Evolutionary conservation across 2,113 vertebrate genomes (phyloP).

Genomic region (Drymodes brunneopygia): DNA sequence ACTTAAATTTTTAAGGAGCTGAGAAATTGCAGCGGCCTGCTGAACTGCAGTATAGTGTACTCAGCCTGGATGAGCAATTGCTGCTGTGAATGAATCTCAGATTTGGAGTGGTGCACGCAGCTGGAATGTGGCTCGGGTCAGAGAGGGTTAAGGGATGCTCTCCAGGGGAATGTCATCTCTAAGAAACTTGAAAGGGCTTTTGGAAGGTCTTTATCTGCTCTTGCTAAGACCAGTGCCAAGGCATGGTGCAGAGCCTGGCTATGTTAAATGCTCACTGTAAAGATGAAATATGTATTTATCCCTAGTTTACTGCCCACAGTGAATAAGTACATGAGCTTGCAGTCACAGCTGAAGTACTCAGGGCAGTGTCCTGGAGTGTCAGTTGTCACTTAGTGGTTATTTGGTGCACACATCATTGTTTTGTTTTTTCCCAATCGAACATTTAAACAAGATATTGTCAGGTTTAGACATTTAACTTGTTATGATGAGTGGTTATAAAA

Average conservation of each 20-base stretch:
- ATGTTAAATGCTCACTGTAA: neutral
- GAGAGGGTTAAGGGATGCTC: neutral
- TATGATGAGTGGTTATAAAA: neutral
- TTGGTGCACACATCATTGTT: neutral
- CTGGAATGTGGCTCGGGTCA: neutral
- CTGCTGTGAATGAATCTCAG: neutral
- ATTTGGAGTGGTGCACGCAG: neutral
- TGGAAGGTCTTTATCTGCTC: neutral
- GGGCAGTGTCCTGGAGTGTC: neutral
- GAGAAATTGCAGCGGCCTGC: neutral
- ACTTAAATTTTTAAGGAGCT: neutral
- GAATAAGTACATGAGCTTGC: neutral
- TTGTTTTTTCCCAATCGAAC: accelerated
- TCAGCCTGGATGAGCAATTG: neutral
- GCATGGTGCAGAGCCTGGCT: neutral
- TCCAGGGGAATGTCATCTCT: neutral
- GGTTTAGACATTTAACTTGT: neutral
- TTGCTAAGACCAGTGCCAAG: neutral
- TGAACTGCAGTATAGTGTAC: neutral
- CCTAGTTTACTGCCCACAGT: neutral
- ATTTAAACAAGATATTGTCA: neutral
- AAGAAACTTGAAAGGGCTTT: neutral
- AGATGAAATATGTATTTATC: neutral
- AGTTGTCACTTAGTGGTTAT: neutral
- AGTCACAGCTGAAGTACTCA: neutral